Evolutionary conservation across 92 coral and sea anemone species (phyloP).

Genomic region (Palythoa caribaeorum): DNA sequence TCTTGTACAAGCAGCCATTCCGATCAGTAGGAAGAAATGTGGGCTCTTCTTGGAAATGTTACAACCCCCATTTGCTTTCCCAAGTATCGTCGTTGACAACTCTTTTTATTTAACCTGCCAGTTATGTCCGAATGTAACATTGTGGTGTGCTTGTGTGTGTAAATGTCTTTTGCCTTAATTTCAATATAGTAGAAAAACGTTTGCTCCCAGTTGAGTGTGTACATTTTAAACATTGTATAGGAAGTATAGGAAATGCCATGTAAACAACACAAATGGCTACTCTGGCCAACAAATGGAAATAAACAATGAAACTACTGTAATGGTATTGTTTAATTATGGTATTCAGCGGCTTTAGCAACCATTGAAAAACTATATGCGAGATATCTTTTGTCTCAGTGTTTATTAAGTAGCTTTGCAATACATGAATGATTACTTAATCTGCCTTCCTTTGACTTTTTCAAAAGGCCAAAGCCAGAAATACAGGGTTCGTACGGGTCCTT

Average conservation of each 20-base stretch:
- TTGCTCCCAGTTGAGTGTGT: background rate
- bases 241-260: background rate
- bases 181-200: background rate
- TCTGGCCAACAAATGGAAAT: background rate
- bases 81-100: background rate
- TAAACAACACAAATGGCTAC: background rate
- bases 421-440: too few species aligned
- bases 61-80: background rate
- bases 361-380: background rate
- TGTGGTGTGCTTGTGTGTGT: background rate
- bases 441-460: too few species aligned
- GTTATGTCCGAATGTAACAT: background rate
- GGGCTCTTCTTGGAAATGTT: background rate
- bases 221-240: background rate
- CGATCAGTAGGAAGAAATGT: background rate
- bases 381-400: too few species aligned
- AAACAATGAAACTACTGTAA: too few species aligned
- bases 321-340: too few species aligned
- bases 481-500: too few species aligned
- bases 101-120: background rate
- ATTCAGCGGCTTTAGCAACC: background rate
- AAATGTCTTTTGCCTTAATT: background rate
- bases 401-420: too few species aligned
- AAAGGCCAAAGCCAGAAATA: too few species aligned
- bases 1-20: conserved; percentile 13